Conservation (phyloP, 2,797 vertebrate genomes). For the Thripadectes ignobilis region DNA sequence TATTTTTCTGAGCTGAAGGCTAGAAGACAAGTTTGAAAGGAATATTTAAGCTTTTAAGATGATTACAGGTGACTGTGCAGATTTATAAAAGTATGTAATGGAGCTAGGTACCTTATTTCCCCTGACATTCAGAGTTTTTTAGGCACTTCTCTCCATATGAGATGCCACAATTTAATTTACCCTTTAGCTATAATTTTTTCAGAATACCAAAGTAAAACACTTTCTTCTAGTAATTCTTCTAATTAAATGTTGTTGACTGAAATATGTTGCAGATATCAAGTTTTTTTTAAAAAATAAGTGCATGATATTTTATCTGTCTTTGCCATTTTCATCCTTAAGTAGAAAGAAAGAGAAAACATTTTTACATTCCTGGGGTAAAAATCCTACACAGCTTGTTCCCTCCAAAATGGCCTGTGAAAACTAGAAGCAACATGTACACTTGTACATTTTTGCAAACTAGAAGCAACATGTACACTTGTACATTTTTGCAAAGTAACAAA, state of each 20-base stretch:
- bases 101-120: neutral
- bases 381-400: neutral
- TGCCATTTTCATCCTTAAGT: neutral
- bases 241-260: neutral
- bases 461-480: neutral
- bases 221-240: neutral
- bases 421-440: neutral
- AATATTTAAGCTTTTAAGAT: neutral
- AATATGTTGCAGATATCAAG: neutral
- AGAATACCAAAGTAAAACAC: neutral
- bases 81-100: neutral
- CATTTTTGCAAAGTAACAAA: neutral
- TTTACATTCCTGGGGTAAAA: neutral
- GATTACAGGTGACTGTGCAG: neutral
- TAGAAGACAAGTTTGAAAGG: neutral
- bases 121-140: accelerated
- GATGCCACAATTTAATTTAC: neutral
- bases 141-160: neutral
- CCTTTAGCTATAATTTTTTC: neutral
- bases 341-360: neutral
- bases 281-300: neutral
- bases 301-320: neutral
- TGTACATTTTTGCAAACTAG: neutral
- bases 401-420: neutral
- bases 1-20: neutral